Base-by-base conservation (phyloP, 1,140 invertebrate species). In the Drosophila orena region DNA sequence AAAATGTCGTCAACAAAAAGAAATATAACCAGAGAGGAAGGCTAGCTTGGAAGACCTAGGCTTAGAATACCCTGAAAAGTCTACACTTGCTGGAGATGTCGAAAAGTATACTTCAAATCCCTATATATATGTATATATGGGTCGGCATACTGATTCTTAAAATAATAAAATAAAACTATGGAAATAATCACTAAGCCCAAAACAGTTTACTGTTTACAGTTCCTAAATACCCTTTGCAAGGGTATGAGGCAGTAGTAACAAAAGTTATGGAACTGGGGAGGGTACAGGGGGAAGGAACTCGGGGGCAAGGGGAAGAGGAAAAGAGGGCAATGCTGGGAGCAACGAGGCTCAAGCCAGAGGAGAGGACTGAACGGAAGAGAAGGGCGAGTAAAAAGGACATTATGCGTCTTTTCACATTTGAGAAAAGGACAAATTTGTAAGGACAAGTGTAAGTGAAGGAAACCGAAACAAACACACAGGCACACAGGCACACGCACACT, bases 401-500 rank as follows among this genome's bases (percentile, higher is more conserved):
- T 89, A 90, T 89, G 85, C 84, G 84, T 89, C 84, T 89, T 89
- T 89, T 89, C 84, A 89, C 84, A 89, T 89, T 90, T 89, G 85
- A 89, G 84, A 89, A 89, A 89, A 89, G 85, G 84, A 89, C 84
- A 89, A 89, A 89, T 89, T 89, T 89, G 84, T 89, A 89, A 89
- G 84, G 84, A 89, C 84, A 89, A 89, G 85, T 89, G 84, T 90
- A 89, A 89, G 77, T 77, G 85, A 89, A 89, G 84, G 80, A 74
- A 89, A 71, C 66, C 53, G 65, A 77, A 78, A 78, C 74, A 77
- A 77, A 77, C 65, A 78, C 74, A 71, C 74, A 53, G 37, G 57
- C 65, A 78, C 74, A 71, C 74, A 53, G 37, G 57, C 53, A 57
- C 61, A 70, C 44, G 27, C 62, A 52, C 69, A 55, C 30, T 68